Conservation (phyloP, 64 coral and sea anemone genomes). For the Actinia tenebrosa region DNA sequence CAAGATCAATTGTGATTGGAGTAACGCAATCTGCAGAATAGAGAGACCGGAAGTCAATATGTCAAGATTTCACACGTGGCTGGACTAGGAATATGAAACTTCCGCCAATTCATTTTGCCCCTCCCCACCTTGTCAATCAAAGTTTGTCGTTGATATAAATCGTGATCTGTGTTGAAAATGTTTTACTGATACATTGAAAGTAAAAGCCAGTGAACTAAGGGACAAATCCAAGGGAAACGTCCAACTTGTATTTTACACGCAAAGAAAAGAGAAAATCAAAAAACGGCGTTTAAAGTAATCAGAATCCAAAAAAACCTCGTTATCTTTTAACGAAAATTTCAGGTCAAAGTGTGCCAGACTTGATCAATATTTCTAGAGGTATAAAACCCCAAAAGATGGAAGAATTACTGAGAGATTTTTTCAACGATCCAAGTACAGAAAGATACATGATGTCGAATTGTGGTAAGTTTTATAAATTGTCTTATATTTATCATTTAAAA, state of each 20-base stretch:
- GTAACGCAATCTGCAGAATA: constrained; percentile 9
- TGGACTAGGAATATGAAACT: constrained; percentile 13
- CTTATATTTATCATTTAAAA: neutral
- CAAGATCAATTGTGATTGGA: neutral
- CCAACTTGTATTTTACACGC: neutral
- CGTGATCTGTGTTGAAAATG: neutral
- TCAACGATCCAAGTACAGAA: constrained; percentile 18
- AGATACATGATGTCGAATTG: constrained; percentile 19
- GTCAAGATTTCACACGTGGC: constrained; percentile 24
- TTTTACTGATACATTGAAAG: constrained; percentile 2
- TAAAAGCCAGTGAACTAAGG: constrained; percentile 1
- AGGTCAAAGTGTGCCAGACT: constrained; percentile 12
- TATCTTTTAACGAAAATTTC: constrained; percentile 13
- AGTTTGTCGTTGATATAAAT: constrained; percentile 11
- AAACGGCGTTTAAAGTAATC: neutral
- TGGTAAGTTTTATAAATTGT: neutral
- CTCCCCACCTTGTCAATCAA: constrained; percentile 18
- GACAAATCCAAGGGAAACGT: neutral
- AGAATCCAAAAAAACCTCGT: neutral
- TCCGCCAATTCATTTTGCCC: constrained; percentile 1
- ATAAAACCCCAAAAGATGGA: constrained; percentile 9
- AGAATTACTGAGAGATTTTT: constrained; percentile 19
- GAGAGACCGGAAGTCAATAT: constrained; percentile 9
- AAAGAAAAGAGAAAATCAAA: constrained; percentile 7
- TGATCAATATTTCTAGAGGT: neutral